Conservation (phyloP, 2,113 vertebrate species). For the Polypterus bichir region DNA sequence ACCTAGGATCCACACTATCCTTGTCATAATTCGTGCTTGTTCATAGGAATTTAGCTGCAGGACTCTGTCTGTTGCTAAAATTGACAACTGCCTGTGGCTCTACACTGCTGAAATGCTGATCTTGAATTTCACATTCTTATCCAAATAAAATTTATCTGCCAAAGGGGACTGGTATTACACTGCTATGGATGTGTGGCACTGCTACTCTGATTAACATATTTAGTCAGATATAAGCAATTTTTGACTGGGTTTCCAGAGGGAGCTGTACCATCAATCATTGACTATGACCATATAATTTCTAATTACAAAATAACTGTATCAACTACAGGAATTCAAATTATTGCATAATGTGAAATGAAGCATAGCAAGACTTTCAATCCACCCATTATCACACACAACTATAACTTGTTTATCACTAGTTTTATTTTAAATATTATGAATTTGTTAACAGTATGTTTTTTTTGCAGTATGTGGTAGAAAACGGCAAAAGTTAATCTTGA, state of each 20-base stretch:
- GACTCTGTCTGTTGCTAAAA: slow-evolving; percentile 72
- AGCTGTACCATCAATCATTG: slow-evolving; percentile 1
- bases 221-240: slow-evolving; percentile 61
- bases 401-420: no score
- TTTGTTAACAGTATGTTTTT: no score
- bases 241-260: slow-evolving; percentile 46
- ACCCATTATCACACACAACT: no score
- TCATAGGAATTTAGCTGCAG: slow-evolving; percentile 64
- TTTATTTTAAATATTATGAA: no score
- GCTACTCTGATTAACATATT: slow-evolving; percentile 71
- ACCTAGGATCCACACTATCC: slow-evolving; percentile 43
- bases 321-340: slow-evolving; percentile 1
- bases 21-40: slow-evolving; percentile 69
- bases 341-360: slow-evolving; percentile 6
- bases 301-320: slow-evolving; percentile 2
- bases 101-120: slow-evolving; percentile 80
- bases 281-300: slow-evolving; percentile 1
- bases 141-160: slow-evolving; percentile 78
- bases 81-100: slow-evolving; percentile 88
- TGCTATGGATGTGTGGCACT: slow-evolving; percentile 61
- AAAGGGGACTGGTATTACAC: slow-evolving; percentile 70
- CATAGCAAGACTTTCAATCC: background rate
- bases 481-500: no score
- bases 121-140: slow-evolving; percentile 97
- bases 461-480: no score